phyloP scores from a whole-genome alignment of 2,888 invertebrate species.

The Dione juno region DNA sequence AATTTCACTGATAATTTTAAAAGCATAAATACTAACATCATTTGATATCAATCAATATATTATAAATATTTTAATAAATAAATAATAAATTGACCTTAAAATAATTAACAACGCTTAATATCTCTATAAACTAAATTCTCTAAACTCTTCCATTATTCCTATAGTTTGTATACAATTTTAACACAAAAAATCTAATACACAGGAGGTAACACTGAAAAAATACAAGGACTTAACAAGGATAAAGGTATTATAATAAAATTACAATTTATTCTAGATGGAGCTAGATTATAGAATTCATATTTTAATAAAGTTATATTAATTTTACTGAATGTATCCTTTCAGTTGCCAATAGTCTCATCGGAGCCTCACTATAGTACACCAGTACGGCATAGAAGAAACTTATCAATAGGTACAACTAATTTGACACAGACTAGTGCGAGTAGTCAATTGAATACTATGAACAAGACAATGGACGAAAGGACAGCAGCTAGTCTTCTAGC shows the following conservation, averaged over 20 bases:
- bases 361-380: slow-evolving; percentile 82
- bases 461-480: slow-evolving; percentile 84
- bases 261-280: slow-evolving; percentile 23
- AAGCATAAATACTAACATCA: neutral
- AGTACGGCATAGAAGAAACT: slow-evolving; percentile 75
- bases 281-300: slow-evolving; percentile 17
- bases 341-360: slow-evolving; percentile 64
- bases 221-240: slow-evolving; percentile 36
- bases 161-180: slow-evolving; percentile 22
- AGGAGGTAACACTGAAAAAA: slow-evolving; percentile 39
- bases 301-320: neutral
- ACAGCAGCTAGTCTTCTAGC: slow-evolving; percentile 83
- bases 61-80: neutral
- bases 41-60: neutral
- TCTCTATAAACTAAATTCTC: neutral
- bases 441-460: slow-evolving; percentile 73
- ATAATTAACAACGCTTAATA: too few relatives aligned
- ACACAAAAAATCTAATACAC: slow-evolving; percentile 34
- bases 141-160: neutral
- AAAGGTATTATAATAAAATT: slow-evolving; percentile 30
- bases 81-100: neutral
- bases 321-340: slow-evolving; percentile 32
- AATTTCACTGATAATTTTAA: neutral
- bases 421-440: slow-evolving; percentile 64
- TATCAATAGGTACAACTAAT: slow-evolving; percentile 78